Base-by-base conservation (phyloP, 2,888 invertebrate species). In the Gortyna flavago region DNA sequence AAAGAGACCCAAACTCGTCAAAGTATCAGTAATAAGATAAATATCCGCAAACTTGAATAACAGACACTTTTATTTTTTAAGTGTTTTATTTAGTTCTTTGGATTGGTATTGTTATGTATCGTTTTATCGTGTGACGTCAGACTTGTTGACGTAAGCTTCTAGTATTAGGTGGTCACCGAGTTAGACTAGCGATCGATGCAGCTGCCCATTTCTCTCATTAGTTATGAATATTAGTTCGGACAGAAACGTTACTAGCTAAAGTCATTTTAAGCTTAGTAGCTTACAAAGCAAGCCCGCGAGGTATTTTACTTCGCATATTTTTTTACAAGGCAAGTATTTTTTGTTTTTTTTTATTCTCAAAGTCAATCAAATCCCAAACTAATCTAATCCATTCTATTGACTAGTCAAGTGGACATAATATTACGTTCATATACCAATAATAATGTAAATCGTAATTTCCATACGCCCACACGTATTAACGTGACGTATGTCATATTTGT, bases 11-110 rank as follows among this genome's bases (percentile, higher is more conserved):
- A 59, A 79, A 72, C 65, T 79, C 25, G 13, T 29, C 29, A 35
- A 67, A 80, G 32, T 57, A 75, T 62, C 16, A n/a, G 18, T 35
- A 74, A 74, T 74, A 74, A 87, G 84, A 86, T 81, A 84, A 77
- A 87, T 75, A 80, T 71, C 76, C 75, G 61, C 64, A 77, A 72
- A 80, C 79, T 80, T 85, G 65, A 41, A 65, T 80, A 79, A 62
- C 75, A 48, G 32, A 74, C 61, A 65, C 38, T 72, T 84, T 74
- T 65, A 51, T 76, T 77, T 65, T 74, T 81, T 48, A 44, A 29
- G 61, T 69, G n/a, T 70, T 61, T 68, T 76, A 18, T 51, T 54
- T 57, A n/a, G 18, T 70, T 54, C 4, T n/a, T 57, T 48, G 6
- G 7, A 64, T 6, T 32, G 38, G 54, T 78, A 57, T 78, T 78